Evolutionary conservation across 2,888 invertebrate species (phyloP).

Genomic region (Eulithis prunata): DNA sequence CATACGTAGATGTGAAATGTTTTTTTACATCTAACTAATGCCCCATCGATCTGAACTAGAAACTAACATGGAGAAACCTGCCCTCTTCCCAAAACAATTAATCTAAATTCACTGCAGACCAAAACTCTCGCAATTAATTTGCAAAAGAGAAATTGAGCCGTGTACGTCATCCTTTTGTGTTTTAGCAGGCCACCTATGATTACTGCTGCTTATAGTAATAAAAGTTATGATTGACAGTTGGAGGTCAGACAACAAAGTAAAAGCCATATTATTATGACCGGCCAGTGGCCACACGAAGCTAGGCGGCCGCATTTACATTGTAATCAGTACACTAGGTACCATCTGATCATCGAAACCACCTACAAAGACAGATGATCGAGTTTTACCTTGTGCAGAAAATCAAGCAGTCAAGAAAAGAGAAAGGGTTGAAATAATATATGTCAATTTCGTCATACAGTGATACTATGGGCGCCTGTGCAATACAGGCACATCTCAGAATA

Average conservation of each 20-base stretch:
- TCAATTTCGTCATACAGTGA: too few species aligned
- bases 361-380: too few species aligned
- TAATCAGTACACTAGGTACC: not conserved
- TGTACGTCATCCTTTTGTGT: constrained; percentile 38
- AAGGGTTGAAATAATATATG: too few species aligned
- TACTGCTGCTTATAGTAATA: constrained; percentile 57
- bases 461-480: too few species aligned
- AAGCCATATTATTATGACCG: constrained; percentile 36
- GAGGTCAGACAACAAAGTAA: constrained; percentile 57
- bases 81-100: constrained; percentile 31
- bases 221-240: constrained; percentile 60
- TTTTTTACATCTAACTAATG: too few species aligned
- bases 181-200: constrained; percentile 57
- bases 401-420: too few species aligned
- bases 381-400: too few species aligned
- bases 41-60: constrained; percentile 4
- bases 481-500: too few species aligned
- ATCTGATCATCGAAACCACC: too few species aligned
- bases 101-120: constrained; percentile 31
- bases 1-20: too few species aligned
- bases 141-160: constrained; percentile 40
- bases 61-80: constrained; percentile 26
- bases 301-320: constrained; percentile 1
- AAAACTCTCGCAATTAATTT: constrained; percentile 32
- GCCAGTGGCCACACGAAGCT: constrained; percentile 5